A percentile compares a stretch with the other conserved stretches of the same genome.
Evolutionary conservation across 2,797 vertebrate genomes (phyloP).

Genomic region (Halcyon badia): DNA sequence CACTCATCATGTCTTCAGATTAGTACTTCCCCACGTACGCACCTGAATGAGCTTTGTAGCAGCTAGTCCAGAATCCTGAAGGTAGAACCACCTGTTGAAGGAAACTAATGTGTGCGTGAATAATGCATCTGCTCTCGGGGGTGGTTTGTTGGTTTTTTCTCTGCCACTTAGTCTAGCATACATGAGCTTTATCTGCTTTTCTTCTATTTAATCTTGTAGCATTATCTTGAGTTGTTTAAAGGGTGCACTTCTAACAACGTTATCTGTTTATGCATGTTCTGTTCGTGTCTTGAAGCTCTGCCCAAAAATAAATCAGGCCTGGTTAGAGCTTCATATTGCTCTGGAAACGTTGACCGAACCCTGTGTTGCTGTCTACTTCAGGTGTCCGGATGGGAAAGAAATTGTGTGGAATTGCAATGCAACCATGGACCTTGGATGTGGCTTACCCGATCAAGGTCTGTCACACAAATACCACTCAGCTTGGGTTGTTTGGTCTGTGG

Average conservation of each 20-base stretch:
- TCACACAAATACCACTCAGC: neutral
- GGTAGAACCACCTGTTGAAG: neutral
- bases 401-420: neutral
- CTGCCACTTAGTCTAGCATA: neutral
- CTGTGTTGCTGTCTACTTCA: neutral
- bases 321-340: neutral
- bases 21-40: fast-evolving
- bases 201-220: neutral
- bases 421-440: neutral
- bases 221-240: neutral
- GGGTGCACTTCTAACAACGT: neutral
- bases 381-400: neutral
- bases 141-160: neutral
- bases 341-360: neutral
- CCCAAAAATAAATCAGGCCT: neutral
- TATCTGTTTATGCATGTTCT: neutral
- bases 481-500: neutral
- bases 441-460: neutral
- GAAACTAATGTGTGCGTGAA: neutral
- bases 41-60: neutral
- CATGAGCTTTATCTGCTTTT: neutral
- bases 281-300: neutral
- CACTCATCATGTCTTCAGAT: neutral
- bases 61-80: neutral
- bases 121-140: neutral